Percentiles rank a stretch among this genome's conserved stretches.
These are phyloP conservation scores for Chelonus formosanus DNA, from an alignment of 2,888 invertebrate genomes.

Conservation along the genomic window DNA sequence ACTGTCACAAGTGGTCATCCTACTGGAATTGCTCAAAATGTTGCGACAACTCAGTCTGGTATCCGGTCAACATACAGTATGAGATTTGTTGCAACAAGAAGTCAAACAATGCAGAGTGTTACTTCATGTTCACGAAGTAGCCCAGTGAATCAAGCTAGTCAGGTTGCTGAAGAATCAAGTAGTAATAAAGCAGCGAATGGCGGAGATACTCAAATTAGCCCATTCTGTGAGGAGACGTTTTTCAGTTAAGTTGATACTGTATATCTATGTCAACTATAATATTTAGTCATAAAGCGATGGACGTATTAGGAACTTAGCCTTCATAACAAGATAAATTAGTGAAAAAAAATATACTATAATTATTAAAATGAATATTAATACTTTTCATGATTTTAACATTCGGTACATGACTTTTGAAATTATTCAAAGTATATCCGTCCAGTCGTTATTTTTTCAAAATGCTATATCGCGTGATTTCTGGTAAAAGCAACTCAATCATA, in stretches of 20 bases:
- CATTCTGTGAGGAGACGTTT: slow-evolving; percentile 60
- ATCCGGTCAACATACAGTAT: slow-evolving; percentile 65
- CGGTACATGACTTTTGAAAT: slow-evolving; percentile 14
- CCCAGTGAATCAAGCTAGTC: slow-evolving; percentile 51
- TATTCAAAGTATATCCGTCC: slow-evolving; percentile 27
- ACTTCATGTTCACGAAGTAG: slow-evolving; percentile 63
- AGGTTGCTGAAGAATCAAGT: slow-evolving; percentile 42
- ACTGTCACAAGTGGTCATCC: slow-evolving; percentile 28
- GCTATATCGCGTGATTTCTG: slow-evolving; percentile 1
- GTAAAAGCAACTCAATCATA: slow-evolving; percentile 3
- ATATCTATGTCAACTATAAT: background rate
- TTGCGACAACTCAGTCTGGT: slow-evolving; percentile 48
- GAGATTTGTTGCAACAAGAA: slow-evolving; percentile 65
- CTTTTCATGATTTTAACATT: background rate
- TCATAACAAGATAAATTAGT: background rate
- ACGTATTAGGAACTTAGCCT: background rate
- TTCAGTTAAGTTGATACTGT: slow-evolving; percentile 51
- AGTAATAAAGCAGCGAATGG: slow-evolving; percentile 44
- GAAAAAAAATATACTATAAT: background rate
- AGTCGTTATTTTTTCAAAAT: slow-evolving; percentile 21
- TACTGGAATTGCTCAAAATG: slow-evolving; percentile 28
- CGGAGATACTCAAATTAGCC: slow-evolving; percentile 50
- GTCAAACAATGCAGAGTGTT: slow-evolving; percentile 68
- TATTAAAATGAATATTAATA: background rate
- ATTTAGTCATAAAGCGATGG: slow-evolving; percentile 1